Conservation (phyloP, 2,888 invertebrate species). For the Lasioglossum villosulum region DNA sequence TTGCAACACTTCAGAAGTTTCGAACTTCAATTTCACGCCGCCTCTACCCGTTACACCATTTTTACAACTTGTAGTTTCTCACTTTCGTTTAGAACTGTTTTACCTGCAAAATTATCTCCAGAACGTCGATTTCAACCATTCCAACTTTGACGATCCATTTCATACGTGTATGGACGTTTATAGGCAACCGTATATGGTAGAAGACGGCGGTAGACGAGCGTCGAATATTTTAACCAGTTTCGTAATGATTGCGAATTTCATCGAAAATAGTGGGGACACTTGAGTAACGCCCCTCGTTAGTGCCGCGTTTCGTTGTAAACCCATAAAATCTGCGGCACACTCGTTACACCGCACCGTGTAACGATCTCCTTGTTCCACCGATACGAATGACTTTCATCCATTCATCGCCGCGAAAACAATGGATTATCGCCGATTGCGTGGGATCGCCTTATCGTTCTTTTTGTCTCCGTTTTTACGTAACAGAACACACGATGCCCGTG, state of each 20-base stretch:
- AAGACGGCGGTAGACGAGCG: background rate
- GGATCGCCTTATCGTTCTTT: slow-evolving; percentile 13
- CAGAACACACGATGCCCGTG: background rate
- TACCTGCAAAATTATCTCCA: background rate
- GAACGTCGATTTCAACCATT: background rate
- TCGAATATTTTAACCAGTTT: background rate
- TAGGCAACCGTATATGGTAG: background rate
- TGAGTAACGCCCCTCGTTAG: background rate
- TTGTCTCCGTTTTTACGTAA: slow-evolving; percentile 22
- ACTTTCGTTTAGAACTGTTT: background rate
- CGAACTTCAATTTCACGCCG: background rate
- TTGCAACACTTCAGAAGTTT: background rate
- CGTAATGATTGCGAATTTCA: background rate
- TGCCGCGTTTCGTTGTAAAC: background rate
- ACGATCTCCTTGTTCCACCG: slow-evolving; percentile 3
- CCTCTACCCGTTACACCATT: background rate
- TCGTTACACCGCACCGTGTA: background rate
- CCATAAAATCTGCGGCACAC: background rate
- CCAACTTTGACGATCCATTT: background rate
- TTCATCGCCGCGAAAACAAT: slow-evolving; percentile 29
- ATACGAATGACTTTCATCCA: slow-evolving; percentile 25
- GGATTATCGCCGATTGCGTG: slow-evolving; percentile 35
- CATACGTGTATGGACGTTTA: background rate
- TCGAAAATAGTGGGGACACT: background rate
- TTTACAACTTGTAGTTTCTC: background rate